phyloP scores from a whole-genome alignment of 2,888 invertebrate genomes.

The Nysson spinosus region DNA sequence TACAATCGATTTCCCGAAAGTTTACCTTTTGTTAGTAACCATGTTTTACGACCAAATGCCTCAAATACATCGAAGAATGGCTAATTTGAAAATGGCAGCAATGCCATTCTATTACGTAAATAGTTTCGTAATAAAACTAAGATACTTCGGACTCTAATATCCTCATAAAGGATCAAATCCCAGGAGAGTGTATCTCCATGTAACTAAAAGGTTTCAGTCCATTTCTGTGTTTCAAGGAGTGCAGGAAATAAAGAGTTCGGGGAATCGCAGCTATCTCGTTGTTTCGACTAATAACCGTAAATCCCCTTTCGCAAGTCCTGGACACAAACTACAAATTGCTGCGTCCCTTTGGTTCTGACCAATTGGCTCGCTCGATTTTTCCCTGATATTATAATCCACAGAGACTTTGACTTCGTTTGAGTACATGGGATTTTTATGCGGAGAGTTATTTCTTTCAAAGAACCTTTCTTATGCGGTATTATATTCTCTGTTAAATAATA shows the following conservation, averaged over 20 bases:
- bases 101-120: too few species aligned
- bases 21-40: too few species aligned
- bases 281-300: constrained; percentile 15
- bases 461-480: too few species aligned
- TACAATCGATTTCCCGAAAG: too few species aligned
- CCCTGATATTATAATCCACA: constrained; percentile 15
- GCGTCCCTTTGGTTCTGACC: constrained; percentile 3
- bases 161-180: background rate
- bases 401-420: background rate
- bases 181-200: background rate
- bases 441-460: too few species aligned
- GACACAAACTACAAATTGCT: constrained; percentile 23
- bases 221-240: background rate
- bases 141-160: background rate
- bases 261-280: constrained; percentile 3
- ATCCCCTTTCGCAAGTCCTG: constrained; percentile 19
- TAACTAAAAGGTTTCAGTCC: background rate
- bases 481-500: too few species aligned
- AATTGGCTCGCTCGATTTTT: constrained; percentile 14
- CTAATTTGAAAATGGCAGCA: too few species aligned
- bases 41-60: too few species aligned
- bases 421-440: too few species aligned
- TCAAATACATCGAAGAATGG: too few species aligned
- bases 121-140: too few species aligned
- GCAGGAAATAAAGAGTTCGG: background rate